These are phyloP conservation scores for Pollenia angustigena DNA, from an alignment of 2,888 invertebrate genomes.

Conservation along the genomic window DNA sequence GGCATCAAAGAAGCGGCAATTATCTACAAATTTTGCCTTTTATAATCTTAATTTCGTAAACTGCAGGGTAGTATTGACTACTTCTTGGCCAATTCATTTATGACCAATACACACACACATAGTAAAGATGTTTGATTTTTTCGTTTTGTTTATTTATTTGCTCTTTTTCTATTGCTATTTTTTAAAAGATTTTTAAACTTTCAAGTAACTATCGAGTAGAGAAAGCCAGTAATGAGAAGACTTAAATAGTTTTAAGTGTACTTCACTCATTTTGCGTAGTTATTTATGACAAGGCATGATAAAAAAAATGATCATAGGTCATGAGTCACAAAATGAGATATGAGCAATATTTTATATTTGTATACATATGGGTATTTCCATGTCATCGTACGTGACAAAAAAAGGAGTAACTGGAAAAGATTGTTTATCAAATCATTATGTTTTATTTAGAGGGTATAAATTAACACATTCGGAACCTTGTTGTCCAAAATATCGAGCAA, in stretches of 20 bases:
- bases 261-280: not conserved
- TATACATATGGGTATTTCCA: not conserved
- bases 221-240: conserved; percentile 40
- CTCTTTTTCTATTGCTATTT: conserved; percentile 6
- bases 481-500: no score
- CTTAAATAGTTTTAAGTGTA: not conserved
- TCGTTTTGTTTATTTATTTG: not conserved
- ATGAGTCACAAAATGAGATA: not conserved
- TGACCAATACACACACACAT: no score
- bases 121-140: conserved; percentile 8
- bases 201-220: not conserved
- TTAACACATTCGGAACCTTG: no score
- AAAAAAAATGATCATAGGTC: not conserved
- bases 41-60: no score
- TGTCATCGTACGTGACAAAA: no score
- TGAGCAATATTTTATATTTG: not conserved
- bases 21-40: no score
- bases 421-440: no score
- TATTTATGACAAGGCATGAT: conserved; percentile 8
- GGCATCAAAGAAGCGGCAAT: no score
- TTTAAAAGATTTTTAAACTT: not conserved
- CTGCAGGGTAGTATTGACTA: no score
- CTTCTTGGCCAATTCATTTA: conserved; percentile 38
- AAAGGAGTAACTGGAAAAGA: no score
- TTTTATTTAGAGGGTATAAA: no score